Base-by-base conservation (phyloP, 2,888 invertebrate genomes). In the Leptothorax acervorum region DNA sequence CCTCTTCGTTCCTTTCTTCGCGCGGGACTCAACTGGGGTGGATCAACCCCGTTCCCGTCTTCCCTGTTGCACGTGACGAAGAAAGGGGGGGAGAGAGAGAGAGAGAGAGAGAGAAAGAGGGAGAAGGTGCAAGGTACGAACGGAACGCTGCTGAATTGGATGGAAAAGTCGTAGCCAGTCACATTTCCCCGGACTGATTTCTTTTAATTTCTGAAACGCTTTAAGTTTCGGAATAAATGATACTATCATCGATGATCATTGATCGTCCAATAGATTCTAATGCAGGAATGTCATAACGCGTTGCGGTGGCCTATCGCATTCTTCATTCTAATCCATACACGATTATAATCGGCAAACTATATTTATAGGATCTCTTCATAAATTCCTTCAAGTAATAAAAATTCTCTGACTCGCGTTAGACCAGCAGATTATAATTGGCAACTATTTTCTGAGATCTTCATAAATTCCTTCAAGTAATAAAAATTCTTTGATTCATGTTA, bases 121-220 rank as follows among this genome's bases (percentile, higher is more conserved):
- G 78, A 79, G 83, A 85, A 85, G 74, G 66, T 82, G 83, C 66
- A 51, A 70, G 68, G 82, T 82, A 82, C 82, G 85, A 88, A 82
- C 79, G 82, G 76, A 82, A 70, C 78, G 86, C 86, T 88, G 90
- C 88, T 91, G 91, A 90, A 93, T 93, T 92, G 92, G 93, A 93
- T 93, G 92, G 93, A 92, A 93, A 93, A 93, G 90, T 91, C 91
- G 82, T 82, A 79, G 89, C 86, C 84, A 90, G 86, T 88, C 86
- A 87, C 89, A 82, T 62, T 65, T 74, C 65, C 65, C 3, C 62
- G 55, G 63, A 63, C 81, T 82, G 71, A 60, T 84, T 86, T 83
- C 63, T 71, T 74, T 70, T 86, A 81, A 88, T 89, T 90, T 86
- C 86, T 65, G 82, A 85, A 88, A 73, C 12, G 74, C 23, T 60